phyloP scores from a whole-genome alignment of 2,113 vertebrate genomes.

The Gallinago jamesoni region DNA sequence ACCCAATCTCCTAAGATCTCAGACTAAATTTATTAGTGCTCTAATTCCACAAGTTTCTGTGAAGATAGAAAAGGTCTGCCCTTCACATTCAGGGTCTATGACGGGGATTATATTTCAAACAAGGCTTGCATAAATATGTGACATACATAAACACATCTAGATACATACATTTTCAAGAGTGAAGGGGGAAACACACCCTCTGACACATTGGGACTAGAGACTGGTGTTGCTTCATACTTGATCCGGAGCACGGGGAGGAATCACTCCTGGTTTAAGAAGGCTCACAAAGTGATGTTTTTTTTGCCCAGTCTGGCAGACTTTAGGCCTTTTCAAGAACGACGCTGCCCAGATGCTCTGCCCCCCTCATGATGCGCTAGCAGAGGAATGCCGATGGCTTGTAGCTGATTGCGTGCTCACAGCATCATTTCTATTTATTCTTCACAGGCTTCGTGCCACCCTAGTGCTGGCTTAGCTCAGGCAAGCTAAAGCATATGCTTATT shows the following conservation, averaged over 20 bases:
- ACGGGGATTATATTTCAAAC: neutral
- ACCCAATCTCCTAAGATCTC: neutral
- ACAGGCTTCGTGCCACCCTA: neutral
- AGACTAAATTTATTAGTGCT: neutral
- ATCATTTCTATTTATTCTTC: constrained; percentile 13
- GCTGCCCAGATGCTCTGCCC: neutral
- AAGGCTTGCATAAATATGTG: neutral
- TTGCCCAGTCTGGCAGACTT: neutral
- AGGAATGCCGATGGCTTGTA: neutral
- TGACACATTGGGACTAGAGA: neutral
- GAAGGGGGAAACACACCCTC: neutral
- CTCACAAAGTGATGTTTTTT: fast-evolving
- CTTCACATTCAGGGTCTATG: neutral
- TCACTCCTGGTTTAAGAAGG: too few species aligned
- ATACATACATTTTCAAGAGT: neutral
- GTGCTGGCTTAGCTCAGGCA: neutral
- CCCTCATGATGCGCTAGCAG: neutral
- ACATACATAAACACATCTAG: too few species aligned
- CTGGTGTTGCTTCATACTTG: neutral
- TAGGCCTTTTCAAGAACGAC: neutral
- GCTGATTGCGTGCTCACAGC: neutral
- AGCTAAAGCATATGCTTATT: neutral
- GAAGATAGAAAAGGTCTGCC: neutral
- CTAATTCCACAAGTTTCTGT: neutral
- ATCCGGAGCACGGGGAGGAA: fast-evolving